These are phyloP conservation scores for Nowickia ferox DNA, from an alignment of 2,888 invertebrate genomes.

Conservation along the genomic window DNA sequence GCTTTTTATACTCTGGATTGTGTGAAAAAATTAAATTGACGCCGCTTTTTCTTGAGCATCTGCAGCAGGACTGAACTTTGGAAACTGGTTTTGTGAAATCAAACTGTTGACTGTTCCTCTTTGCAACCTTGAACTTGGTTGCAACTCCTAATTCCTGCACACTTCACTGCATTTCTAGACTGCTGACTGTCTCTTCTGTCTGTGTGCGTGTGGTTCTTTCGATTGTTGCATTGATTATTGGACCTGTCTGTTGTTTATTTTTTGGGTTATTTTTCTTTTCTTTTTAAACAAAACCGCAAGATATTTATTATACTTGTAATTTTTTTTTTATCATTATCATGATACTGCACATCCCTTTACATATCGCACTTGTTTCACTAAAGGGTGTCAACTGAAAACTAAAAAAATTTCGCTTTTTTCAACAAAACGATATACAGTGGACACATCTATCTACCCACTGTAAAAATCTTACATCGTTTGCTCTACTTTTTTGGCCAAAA, in stretches of 20 bases:
- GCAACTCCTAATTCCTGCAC: background rate
- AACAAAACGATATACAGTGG: too few species aligned
- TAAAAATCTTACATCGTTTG: too few species aligned
- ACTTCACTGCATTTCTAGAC: slow-evolving; percentile 4
- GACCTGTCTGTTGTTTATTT: background rate
- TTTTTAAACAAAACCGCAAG: background rate
- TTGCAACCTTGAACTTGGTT: slow-evolving; percentile 48
- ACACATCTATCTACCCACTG: too few species aligned
- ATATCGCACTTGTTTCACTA: background rate
- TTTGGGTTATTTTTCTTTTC: background rate
- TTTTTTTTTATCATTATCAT: background rate
- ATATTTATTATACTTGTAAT: background rate
- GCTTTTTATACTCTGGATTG: slow-evolving; percentile 37
- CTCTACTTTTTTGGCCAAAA: too few species aligned
- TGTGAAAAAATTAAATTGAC: slow-evolving; percentile 1
- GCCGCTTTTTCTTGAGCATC: background rate
- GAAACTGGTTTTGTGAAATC: slow-evolving; percentile 27
- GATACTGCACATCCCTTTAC: slow-evolving; percentile 7
- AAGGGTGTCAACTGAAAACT: background rate
- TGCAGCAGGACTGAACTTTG: background rate
- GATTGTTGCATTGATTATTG: background rate
- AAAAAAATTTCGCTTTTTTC: too few species aligned
- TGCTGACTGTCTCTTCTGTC: background rate
- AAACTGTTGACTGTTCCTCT: background rate
- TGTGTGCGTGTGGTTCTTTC: background rate